A percentile compares a stretch with the other conserved stretches of the same genome.
Conservation (phyloP, 2,797 vertebrate genomes). For the Lagodon rhomboides region DNA sequence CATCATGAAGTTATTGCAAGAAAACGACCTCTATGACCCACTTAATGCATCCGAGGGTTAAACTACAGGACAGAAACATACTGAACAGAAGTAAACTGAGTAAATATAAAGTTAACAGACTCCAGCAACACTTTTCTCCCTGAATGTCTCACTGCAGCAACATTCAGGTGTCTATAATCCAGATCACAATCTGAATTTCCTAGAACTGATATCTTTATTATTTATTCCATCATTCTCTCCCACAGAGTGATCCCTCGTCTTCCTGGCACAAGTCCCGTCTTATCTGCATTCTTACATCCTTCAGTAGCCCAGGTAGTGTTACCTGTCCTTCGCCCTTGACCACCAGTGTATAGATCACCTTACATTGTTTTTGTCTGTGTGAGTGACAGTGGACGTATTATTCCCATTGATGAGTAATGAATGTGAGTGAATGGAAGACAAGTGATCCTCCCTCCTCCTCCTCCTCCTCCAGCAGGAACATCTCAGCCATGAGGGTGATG, state of each 20-base stretch:
- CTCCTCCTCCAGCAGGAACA: too few species aligned
- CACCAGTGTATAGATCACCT: slow-evolving; percentile 54
- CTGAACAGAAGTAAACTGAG: background rate
- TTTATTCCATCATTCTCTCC: background rate
- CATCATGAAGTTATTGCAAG: too few species aligned
- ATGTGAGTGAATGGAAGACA: too few species aligned
- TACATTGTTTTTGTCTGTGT: slow-evolving; percentile 62
- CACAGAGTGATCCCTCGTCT: background rate
- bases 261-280: background rate
- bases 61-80: background rate
- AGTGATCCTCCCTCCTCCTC: too few species aligned
- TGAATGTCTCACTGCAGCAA: background rate
- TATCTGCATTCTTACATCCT: slow-evolving; percentile 31
- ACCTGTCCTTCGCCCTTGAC: slow-evolving; percentile 46
- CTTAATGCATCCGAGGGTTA: too few species aligned
- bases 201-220: background rate
- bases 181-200: background rate
- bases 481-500: background rate
- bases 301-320: slow-evolving; percentile 58
- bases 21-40: too few species aligned
- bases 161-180: background rate
- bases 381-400: slow-evolving; percentile 57
- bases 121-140: background rate
- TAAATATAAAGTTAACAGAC: too few species aligned
- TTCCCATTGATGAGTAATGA: too few species aligned